Evolutionary conservation across 2,113 vertebrate species (phyloP).

Genomic region (Cyanoliseus patagonus): DNA sequence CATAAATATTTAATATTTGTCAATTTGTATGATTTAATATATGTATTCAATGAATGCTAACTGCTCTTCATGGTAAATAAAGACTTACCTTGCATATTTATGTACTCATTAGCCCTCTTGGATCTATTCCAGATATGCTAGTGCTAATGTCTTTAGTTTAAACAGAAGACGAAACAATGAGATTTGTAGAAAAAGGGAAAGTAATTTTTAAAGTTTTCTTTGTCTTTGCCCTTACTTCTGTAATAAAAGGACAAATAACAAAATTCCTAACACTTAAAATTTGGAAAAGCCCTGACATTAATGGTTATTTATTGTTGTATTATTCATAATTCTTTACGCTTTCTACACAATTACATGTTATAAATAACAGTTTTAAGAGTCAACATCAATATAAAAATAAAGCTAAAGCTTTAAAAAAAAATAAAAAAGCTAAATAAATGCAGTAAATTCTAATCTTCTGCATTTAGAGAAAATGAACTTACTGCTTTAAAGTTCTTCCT

Average conservation of each 20-base stretch:
- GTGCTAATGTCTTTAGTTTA: neutral
- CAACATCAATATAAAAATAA: neutral
- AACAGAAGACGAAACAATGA: neutral
- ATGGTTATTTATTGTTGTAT: neutral
- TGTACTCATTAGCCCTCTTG: neutral
- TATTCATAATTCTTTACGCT: neutral
- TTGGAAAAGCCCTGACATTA: neutral
- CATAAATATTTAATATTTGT: neutral
- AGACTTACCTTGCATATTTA: neutral
- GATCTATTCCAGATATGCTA: neutral
- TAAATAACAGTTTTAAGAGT: conserved; percentile 5
- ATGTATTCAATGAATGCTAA: neutral
- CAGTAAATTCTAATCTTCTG: conserved; percentile 19
- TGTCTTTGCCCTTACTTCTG: neutral
- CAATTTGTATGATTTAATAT: neutral
- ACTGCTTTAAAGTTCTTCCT: neutral
- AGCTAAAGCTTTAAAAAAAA: too few relatives aligned
- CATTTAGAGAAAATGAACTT: neutral
- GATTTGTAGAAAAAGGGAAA: neutral
- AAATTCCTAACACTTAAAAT: neutral
- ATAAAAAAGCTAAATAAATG: neutral
- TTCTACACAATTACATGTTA: neutral
- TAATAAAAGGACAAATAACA: neutral
- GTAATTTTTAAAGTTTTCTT: neutral
- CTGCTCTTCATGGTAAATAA: neutral